Evolutionary conservation across 2,797 vertebrate genomes (phyloP).

Genomic region (Pangasius sanitwongsei): DNA sequence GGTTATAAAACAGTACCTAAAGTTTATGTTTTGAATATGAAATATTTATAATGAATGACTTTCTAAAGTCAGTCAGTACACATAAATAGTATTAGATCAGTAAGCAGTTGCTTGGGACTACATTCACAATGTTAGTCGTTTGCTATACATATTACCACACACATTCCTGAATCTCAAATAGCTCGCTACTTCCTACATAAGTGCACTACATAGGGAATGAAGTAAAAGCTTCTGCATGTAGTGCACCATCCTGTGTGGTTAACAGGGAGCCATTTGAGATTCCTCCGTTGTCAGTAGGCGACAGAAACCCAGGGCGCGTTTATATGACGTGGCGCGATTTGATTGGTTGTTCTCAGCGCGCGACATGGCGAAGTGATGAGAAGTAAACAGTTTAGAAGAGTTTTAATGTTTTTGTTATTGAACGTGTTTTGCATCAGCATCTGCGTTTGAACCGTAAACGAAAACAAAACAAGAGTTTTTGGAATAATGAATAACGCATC

Average conservation of each 20-base stretch:
- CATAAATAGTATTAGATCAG: background rate
- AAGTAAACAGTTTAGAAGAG: slow-evolving; percentile 11
- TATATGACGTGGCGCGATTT: background rate
- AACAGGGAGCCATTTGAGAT: background rate
- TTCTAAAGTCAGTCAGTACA: background rate
- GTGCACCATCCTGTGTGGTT: background rate
- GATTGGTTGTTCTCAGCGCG: slow-evolving; percentile 29
- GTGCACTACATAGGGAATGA: background rate
- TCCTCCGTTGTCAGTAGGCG: background rate
- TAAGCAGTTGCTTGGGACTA: background rate
- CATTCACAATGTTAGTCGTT: background rate
- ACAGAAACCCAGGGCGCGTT: background rate
- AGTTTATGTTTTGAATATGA: too few species aligned
- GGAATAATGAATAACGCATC: background rate
- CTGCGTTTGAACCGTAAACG: background rate
- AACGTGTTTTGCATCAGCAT: background rate
- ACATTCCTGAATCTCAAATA: background rate
- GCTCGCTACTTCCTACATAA: background rate
- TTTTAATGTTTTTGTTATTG: background rate
- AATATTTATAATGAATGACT: background rate
- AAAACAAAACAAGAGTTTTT: background rate
- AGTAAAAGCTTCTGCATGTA: background rate
- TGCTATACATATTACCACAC: background rate
- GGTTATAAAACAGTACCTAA: background rate
- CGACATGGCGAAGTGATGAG: slow-evolving; percentile 5